Evolutionary conservation across 1,140 invertebrate genomes (phyloP).

Genomic region (Listronotus bonariensis): DNA sequence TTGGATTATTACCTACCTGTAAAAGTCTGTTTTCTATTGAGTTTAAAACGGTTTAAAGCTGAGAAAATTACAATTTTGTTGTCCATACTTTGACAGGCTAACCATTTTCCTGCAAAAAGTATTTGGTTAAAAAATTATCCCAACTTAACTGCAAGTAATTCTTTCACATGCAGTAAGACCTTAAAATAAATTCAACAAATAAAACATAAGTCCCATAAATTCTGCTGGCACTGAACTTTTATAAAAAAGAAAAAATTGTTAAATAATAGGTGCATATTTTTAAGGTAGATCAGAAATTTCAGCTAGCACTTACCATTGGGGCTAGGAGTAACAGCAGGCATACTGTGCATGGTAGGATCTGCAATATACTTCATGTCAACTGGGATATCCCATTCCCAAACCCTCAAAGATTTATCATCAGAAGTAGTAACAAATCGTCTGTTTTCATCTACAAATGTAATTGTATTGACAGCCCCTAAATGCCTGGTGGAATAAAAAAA

Average conservation of each 20-base stretch:
- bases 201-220: too few species aligned
- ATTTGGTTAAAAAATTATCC: too few species aligned
- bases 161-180: too few species aligned
- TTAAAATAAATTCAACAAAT: too few species aligned
- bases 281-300: too few species aligned
- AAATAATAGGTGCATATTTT: too few species aligned
- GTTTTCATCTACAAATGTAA: constrained; percentile 99
- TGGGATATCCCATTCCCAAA: constrained; percentile 99
- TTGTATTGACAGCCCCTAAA: constrained; percentile 97
- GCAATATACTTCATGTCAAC: constrained; percentile 99
- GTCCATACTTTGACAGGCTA: constrained; percentile 99
- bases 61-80: constrained; percentile 99
- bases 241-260: too few species aligned
- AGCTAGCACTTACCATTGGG: constrained; percentile 78
- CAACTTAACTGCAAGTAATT: too few species aligned
- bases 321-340: constrained; percentile 92
- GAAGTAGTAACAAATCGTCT: constrained; percentile 97
- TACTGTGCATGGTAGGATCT: constrained; percentile 99
- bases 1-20: constrained; percentile 58
- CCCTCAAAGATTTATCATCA: constrained; percentile 97
- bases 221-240: too few species aligned
- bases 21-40: constrained; percentile 97
- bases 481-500: constrained; percentile 68
- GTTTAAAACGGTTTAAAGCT: constrained; percentile 94
- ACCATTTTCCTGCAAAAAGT: constrained; percentile 74